Percentiles rank a stretch among this genome's conserved stretches.
Conservation (phyloP, 2,797 vertebrate genomes). For the Peromyscus attwateri region DNA sequence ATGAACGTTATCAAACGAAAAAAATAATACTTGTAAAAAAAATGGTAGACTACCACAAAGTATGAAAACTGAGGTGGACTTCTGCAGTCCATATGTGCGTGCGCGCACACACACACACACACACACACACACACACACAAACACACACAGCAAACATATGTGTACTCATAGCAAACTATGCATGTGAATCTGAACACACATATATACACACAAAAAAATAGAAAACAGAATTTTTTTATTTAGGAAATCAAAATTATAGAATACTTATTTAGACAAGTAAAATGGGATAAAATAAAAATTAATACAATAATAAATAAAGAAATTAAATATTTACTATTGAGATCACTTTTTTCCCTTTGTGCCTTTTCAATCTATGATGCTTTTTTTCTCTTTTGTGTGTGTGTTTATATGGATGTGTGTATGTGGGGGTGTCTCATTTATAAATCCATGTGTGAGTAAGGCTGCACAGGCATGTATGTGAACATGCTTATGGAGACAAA, state of each 20-base stretch:
- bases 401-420: no score
- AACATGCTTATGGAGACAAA: not conserved
- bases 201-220: not conserved
- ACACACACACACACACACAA: not conserved
- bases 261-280: slow-evolving; percentile 33
- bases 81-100: not conserved
- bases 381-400: not conserved
- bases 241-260: not conserved
- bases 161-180: no score
- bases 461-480: not conserved
- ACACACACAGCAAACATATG: not conserved
- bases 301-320: slow-evolving; percentile 15
- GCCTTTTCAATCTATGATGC: not conserved
- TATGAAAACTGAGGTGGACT: not conserved
- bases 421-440: not conserved
- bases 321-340: not conserved
- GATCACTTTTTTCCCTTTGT: not conserved
- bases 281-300: not conserved
- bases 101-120: not conserved
- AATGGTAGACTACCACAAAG: not conserved
- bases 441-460: not conserved
- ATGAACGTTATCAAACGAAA: not conserved
- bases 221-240: not conserved
- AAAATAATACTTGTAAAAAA: not conserved
- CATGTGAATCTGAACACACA: not conserved